A percentile compares a stretch with the other conserved stretches of the same genome.
These are phyloP conservation scores for Drosophila sturtevanti DNA, from an alignment of 1,140 invertebrate species.

Conservation along the genomic window DNA sequence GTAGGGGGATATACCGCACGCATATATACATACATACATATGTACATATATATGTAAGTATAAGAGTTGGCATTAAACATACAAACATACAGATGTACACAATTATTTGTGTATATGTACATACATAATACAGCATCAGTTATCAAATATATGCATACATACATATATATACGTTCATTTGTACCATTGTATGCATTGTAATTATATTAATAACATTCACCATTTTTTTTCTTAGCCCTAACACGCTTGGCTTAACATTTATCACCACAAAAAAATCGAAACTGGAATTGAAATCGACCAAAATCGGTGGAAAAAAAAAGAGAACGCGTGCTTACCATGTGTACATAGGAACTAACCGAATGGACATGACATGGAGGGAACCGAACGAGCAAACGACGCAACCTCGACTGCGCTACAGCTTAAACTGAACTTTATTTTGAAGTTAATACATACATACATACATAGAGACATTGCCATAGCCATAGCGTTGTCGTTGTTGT, in stretches of 20 bases:
- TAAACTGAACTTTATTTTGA: slow-evolving; percentile 80
- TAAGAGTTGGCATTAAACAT: slow-evolving; percentile 52
- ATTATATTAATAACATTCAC: slow-evolving; percentile 1
- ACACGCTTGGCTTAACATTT: slow-evolving; percentile 15
- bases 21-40: no score
- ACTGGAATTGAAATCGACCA: slow-evolving; percentile 26
- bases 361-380: slow-evolving; percentile 51
- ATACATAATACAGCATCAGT: slow-evolving; percentile 21
- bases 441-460: slow-evolving; percentile 66
- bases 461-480: slow-evolving; percentile 18
- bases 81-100: slow-evolving; percentile 12
- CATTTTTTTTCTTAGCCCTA: not conserved
- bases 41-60: slow-evolving; percentile 3
- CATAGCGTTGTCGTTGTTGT: slow-evolving; percentile 6
- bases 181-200: not conserved
- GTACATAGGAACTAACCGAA: slow-evolving; percentile 75
- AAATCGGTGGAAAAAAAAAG: slow-evolving; percentile 40
- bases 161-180: slow-evolving; percentile 17
- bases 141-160: slow-evolving; percentile 2
- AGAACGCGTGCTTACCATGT: slow-evolving; percentile 76
- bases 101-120: slow-evolving; percentile 19
- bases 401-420: slow-evolving; percentile 76
- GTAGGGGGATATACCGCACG: no score
- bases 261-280: slow-evolving; percentile 24
- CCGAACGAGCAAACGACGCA: slow-evolving; percentile 76